A percentile compares a stretch with the other conserved stretches of the same genome.
Evolutionary conservation across 1,140 invertebrate genomes (phyloP).

Genomic region (Drosophila kohkoa): DNA sequence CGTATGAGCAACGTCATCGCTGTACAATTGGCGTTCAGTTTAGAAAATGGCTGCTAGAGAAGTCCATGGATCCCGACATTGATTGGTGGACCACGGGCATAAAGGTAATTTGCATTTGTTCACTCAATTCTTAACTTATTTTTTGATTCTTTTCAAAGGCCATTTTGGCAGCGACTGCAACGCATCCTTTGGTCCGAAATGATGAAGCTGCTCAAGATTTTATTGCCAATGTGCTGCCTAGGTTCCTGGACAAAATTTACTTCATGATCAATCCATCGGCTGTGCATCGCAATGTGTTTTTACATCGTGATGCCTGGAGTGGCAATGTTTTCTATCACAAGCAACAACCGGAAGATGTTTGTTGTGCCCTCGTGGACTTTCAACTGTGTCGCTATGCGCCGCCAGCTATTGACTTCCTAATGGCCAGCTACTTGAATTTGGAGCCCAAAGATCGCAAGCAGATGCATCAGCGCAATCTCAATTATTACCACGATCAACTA

Average conservation of each 20-base stretch:
- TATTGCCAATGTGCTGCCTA: conserved; percentile 67
- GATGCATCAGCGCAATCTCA: conserved; percentile 29
- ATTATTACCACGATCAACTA: conserved; percentile 57
- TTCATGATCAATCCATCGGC: conserved; percentile 80
- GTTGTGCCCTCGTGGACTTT: conserved; percentile 87
- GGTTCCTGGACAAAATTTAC: conserved; percentile 65
- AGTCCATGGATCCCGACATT: conserved; percentile 60
- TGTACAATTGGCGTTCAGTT: conserved; percentile 78
- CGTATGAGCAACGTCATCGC: conserved; percentile 65
- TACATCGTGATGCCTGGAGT: conserved; percentile 88
- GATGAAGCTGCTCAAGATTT: conserved; percentile 47
- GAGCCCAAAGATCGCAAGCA: conserved; percentile 48
- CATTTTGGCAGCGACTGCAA: conserved; percentile 60
- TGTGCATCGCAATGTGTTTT: conserved; percentile 86
- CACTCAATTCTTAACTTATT: background rate
- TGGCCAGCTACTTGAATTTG: conserved; percentile 70
- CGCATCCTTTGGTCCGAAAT: conserved; percentile 55
- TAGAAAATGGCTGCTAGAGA: conserved; percentile 63
- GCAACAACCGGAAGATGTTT: conserved; percentile 59
- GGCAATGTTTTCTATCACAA: conserved; percentile 88
- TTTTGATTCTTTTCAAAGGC: conserved; percentile 36
- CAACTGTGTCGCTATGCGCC: conserved; percentile 86
- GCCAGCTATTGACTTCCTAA: conserved; percentile 86
- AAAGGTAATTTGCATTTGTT: conserved; percentile 38
- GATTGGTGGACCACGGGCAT: conserved; percentile 71